Percentiles rank a stretch among this genome's conserved stretches.
phyloP scores from a whole-genome alignment of 1,140 invertebrate genomes.

The Contarinia nasturtii region DNA sequence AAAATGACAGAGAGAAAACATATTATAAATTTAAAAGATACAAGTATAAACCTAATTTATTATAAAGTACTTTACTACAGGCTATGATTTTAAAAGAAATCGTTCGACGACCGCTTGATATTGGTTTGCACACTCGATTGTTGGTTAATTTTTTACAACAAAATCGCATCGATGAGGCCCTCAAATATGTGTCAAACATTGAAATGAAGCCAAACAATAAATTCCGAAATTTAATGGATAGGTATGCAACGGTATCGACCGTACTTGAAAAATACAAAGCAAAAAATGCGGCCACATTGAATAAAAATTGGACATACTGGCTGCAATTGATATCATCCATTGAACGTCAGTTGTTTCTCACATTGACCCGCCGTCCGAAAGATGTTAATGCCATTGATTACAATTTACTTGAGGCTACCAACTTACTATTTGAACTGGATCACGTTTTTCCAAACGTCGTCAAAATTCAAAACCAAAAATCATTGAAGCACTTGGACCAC shows the following conservation, averaged over 20 bases:
- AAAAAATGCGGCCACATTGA: background rate
- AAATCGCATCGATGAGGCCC: slow-evolving; percentile 51
- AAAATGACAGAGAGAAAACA: no score
- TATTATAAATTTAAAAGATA: no score
- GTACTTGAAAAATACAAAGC: slow-evolving; percentile 32
- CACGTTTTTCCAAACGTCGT: no score
- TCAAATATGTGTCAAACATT: slow-evolving; percentile 46
- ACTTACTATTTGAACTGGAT: slow-evolving; percentile 45
- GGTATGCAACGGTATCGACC: slow-evolving; percentile 58
- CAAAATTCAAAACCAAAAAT: no score
- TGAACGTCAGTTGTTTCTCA: slow-evolving; percentile 45
- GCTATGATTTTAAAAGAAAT: slow-evolving; percentile 40
- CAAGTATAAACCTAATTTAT: no score
- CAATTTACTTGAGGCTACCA: slow-evolving; percentile 29
- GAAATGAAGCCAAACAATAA: slow-evolving; percentile 35
- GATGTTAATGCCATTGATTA: slow-evolving; percentile 18
- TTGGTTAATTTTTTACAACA: slow-evolving; percentile 50
- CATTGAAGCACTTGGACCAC: no score
- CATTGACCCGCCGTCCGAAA: slow-evolving; percentile 25
- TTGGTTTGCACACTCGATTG: slow-evolving; percentile 47
- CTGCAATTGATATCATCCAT: slow-evolving; percentile 43
- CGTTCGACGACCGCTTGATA: slow-evolving; percentile 45
- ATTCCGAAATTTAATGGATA: slow-evolving; percentile 38
- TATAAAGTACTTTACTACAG: no score
- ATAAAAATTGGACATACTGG: slow-evolving; percentile 44